Base-by-base conservation (phyloP, 2,888 invertebrate species). In the Stenodera caucasica region DNA sequence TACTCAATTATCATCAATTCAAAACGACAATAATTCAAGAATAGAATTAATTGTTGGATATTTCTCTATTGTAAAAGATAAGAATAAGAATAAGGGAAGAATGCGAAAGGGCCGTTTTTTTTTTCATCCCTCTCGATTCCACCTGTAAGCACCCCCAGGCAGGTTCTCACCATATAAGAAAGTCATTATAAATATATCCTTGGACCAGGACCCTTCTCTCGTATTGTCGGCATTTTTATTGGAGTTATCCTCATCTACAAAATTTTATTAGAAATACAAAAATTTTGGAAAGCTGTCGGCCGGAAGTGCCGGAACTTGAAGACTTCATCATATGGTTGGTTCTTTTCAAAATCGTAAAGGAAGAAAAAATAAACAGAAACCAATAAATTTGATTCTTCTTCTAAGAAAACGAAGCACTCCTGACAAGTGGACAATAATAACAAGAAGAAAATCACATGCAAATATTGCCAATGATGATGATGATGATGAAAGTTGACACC, bases 131-230 rank as follows among this genome's bases (percentile, higher is more conserved):
- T n/a, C n/a, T n/a, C n/a, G n/a, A n/a, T 8, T 15, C 45, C 45
- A 45, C 45, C 45, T 45, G 45, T 45, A 45, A 45, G 11, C 45
- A 45, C 45, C 45, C 45, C 11, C 21, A 45, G 40, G 40, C 40
- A 11, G 21, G 45, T 45, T 45, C 45, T 45, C 45, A 45, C 45
- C 45, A 45, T 45, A 18, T 21, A n/a, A n/a, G n/a, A n/a, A n/a
- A n/a, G n/a, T n/a, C n/a, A n/a, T n/a, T n/a, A n/a, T n/a, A n/a
- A n/a, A n/a, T n/a, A n/a, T n/a, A n/a, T 45, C 45, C 21, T 45
- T 45, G 45, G 9, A 33, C n/a, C n/a, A n/a, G n/a, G n/a, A n/a
- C n/a, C n/a, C n/a, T n/a, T n/a, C n/a, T n/a, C n/a, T n/a, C n/a
- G n/a, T n/a, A n/a, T 26, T 26, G 7, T 26, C 18, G 11, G 8